phyloP scores from a whole-genome alignment of 2,888 invertebrate species.

The Campoplex nolae region DNA sequence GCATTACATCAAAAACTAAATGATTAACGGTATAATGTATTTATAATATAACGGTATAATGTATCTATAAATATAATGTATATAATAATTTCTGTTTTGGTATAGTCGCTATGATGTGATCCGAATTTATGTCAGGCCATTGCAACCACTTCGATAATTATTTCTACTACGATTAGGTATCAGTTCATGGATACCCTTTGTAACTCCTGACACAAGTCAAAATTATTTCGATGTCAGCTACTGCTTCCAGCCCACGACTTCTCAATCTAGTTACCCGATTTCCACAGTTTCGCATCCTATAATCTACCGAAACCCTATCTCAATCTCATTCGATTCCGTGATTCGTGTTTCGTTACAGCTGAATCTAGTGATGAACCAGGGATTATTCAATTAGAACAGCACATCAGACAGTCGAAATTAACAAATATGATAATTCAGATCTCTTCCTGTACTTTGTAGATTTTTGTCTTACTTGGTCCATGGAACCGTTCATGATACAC shows the following conservation, averaged over 20 bases:
- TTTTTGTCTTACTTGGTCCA: background rate
- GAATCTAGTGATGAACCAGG: background rate
- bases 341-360: conserved; percentile 9
- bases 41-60: background rate
- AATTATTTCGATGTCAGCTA: background rate
- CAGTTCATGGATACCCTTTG: background rate
- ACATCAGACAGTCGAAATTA: conserved; percentile 7
- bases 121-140: background rate
- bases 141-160: background rate
- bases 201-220: background rate
- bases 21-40: background rate
- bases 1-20: background rate
- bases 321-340: background rate
- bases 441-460: conserved; percentile 14
- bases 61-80: too few species aligned
- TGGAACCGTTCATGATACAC: background rate
- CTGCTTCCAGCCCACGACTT: background rate
- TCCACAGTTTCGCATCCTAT: background rate
- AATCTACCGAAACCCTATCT: background rate
- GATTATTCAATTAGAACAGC: conserved; percentile 47
- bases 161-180: background rate
- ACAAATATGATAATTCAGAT: conserved; percentile 26
- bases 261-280: conserved; percentile 40
- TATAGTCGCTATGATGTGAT: background rate
- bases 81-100: background rate